These are phyloP conservation scores for Indicator indicator DNA, from an alignment of 2,113 vertebrate species.

Conservation along the genomic window DNA sequence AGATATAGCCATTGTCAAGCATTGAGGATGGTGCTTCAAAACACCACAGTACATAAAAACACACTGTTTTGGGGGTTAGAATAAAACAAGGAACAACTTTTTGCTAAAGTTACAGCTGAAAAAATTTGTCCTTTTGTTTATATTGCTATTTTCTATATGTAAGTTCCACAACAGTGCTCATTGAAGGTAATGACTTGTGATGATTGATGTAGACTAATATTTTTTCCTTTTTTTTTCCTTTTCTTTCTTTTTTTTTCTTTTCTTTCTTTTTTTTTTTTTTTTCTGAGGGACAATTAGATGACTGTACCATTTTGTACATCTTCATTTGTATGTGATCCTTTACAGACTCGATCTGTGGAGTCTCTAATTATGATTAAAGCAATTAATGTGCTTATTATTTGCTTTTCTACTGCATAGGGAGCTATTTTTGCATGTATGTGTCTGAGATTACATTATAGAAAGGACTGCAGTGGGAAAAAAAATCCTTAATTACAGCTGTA, in stretches of 20 bases:
- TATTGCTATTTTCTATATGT: background rate
- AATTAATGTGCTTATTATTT: background rate
- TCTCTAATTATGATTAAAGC: background rate
- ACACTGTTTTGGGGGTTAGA: background rate
- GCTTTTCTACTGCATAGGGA: background rate
- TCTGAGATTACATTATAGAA: background rate
- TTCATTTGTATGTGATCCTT: background rate
- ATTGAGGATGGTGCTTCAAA: background rate
- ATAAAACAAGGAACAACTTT: background rate
- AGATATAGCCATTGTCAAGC: background rate
- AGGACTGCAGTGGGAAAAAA: background rate
- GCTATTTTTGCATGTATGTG: background rate
- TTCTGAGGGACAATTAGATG: background rate
- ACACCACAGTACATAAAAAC: background rate
- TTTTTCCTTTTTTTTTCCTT: too few species aligned
- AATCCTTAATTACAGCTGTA: background rate
- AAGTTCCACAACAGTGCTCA: background rate
- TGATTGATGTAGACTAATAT: background rate
- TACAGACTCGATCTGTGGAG: background rate
- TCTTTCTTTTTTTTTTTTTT: too few species aligned
- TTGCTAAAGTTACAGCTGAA: background rate
- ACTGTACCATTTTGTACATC: background rate
- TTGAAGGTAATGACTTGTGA: background rate
- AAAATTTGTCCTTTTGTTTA: background rate
- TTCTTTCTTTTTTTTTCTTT: too few species aligned